Evolutionary conservation across 2,888 invertebrate genomes (phyloP), one percentile per base, ranked within the genome.

Genomic region (Napeogenes inachia): DNA sequence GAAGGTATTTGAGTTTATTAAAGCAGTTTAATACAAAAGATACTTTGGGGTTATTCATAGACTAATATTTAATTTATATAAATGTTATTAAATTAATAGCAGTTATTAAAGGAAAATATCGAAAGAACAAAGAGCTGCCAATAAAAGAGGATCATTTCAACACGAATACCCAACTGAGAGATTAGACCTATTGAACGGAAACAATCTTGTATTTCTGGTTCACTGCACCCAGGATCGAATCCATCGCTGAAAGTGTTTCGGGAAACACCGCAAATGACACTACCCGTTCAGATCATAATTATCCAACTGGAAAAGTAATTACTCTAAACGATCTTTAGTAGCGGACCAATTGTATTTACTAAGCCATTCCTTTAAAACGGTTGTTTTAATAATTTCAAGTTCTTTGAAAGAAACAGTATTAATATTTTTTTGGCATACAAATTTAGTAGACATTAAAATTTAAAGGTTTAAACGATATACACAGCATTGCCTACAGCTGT

Each of bases 141-240:
- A 88, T 88, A 88, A 88, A 89, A 85, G 82, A 76, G 81, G 77
- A 84, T 85, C 78, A 80, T 80, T 87, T 88, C 85, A 76, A 87
- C 87, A 84, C 87, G 88, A 83, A 84, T 88, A 82, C 84, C 82
- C 88, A 82, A 81, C 79, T 83, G 87, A 83, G 82, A 82, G 86
- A 89, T 88, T 87, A 87, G 81, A 79, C 77, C 81, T 85, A 87
- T 85, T 84, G 87, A 81, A 83, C 84, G 89, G 87, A 87, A 87
- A 86, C 85, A 87, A 87, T 85, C 87, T 86, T 87, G 85, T 87
- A 81, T 87, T 84, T 86, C 83, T 84, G 84, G 81, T 79, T 82
- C 85, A 84, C 82, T 86, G 82, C 75, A 75, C 79, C 73, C 75
- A 56, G 76, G 78, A 81, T 80, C 74, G 73, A 75, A 82, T 81